Conservation (phyloP, 1,140 invertebrate species). For the Eciton burchellii region DNA sequence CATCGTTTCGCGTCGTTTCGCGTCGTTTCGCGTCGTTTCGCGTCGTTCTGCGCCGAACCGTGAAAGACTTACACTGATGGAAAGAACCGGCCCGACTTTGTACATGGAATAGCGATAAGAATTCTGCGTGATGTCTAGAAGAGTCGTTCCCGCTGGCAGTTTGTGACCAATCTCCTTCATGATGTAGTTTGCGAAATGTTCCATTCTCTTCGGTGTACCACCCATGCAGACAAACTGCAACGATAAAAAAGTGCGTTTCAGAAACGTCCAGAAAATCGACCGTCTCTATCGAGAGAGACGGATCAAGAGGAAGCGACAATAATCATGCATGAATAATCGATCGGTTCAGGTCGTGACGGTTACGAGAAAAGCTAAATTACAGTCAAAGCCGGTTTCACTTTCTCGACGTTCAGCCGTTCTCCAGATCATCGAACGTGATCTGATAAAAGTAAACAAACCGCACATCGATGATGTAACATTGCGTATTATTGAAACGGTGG, state of each 20-base stretch:
- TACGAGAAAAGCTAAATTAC: too few species aligned
- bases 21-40: neutral
- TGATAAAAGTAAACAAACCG: slow-evolving; percentile 38
- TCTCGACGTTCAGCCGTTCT: too few species aligned
- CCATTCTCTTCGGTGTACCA: slow-evolving; percentile 97
- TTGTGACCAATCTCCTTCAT: slow-evolving; percentile 96
- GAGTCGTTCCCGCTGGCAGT: slow-evolving; percentile 93
- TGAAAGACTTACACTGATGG: slow-evolving; percentile 92
- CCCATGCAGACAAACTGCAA: slow-evolving; percentile 99
- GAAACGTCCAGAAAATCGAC: too few species aligned
- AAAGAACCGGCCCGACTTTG: slow-evolving; percentile 98
- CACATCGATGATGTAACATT: slow-evolving; percentile 25
- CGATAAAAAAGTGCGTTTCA: slow-evolving; percentile 21
- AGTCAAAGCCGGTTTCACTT: neutral
- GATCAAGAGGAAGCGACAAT: neutral
- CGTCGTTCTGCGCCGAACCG: neutral
- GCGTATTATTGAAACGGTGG: too few species aligned
- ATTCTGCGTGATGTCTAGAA: slow-evolving; percentile 95
- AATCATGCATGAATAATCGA: too few species aligned
- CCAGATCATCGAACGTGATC: slow-evolving; percentile 22
- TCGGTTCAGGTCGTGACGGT: too few species aligned
- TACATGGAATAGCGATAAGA: slow-evolving; percentile 98
- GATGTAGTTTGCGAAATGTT: slow-evolving; percentile 96
- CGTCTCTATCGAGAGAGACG: neutral
- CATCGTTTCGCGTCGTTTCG: neutral